Base-by-base conservation (phyloP, 2,888 invertebrate species). In the Tetragnatha montana region DNA sequence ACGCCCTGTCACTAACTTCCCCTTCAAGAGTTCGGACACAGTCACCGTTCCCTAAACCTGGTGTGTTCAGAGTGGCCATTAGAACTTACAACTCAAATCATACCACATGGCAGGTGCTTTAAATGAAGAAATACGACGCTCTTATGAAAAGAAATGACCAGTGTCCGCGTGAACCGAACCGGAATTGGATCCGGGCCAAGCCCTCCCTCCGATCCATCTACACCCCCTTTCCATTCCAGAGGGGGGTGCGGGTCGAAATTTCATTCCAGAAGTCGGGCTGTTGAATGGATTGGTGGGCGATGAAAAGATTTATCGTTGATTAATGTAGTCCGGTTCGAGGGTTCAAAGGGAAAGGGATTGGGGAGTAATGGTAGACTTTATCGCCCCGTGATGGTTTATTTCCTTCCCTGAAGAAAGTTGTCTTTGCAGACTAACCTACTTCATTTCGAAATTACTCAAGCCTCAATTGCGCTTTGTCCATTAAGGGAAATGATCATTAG, bases 121-220 rank as follows among this genome's bases (percentile, higher is more conserved):
- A 82, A 82, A 82, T 82, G 82, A 82, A 82, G 82, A 82, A 82
- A 74, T 82, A 82, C 82, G 82, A 17, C 22, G 8, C 51, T 22
- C 22, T 74, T 74, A n/a, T 71, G 73, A 51, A 81, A 82, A 74
- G 82, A 60, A 82, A 82, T 82, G 82, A 82, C 82, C 82, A 82
- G 71, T 82, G 82, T 82, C 82, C 82, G 47, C 73, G 82, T 70
- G 74, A 82, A 71, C 73, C 73, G 82, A 73, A 50, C 74, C 22
- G 74, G 73, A 82, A 82, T 82, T 82, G 82, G 82, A 82, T 74
- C 51, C 82, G 35, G 50, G 73, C 82, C 82, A 82, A 74, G 74
- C 82, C 73, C 74, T 82, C 22, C 22, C 14, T 35, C n/a, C 82
- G 71, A 73, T 73, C 74, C 73, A 73, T 51, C 73, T 19, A 22